These are phyloP conservation scores for Anthrax anthrax DNA, from an alignment of 2,888 invertebrate genomes.

Conservation along the genomic window DNA sequence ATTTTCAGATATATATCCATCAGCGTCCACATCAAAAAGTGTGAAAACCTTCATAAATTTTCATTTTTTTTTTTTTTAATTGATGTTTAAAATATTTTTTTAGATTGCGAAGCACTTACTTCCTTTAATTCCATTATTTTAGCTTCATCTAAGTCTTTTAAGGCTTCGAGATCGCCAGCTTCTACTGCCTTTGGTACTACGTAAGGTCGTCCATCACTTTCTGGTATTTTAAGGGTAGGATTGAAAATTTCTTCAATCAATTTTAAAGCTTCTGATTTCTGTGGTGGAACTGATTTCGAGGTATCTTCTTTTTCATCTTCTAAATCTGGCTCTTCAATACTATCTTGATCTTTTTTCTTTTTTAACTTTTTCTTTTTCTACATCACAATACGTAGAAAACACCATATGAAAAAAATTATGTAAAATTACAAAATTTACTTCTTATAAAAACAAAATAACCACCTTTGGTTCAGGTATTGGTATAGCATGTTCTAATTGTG, in stretches of 20 bases:
- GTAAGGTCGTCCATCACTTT: conserved; percentile 26
- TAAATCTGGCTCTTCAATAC: background rate
- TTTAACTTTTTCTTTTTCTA: background rate
- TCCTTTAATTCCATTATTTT: conserved; percentile 50
- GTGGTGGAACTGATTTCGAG: conserved; percentile 9
- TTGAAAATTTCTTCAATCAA: conserved; percentile 33
- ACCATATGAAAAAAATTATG: too few relatives aligned
- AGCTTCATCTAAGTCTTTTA: conserved; percentile 43
- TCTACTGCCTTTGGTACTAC: conserved; percentile 25
- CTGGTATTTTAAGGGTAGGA: conserved; percentile 28
- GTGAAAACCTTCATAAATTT: conserved; percentile 41
- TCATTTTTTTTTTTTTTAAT: background rate
- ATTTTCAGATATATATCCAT: conserved; percentile 48
- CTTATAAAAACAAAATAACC: too few relatives aligned
- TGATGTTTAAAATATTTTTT: background rate
- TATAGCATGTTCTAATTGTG: background rate
- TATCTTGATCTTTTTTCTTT: background rate
- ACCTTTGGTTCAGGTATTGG: background rate
- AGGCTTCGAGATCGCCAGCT: conserved; percentile 34
- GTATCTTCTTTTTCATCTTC: background rate
- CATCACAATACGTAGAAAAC: too few relatives aligned
- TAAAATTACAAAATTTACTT: too few relatives aligned
- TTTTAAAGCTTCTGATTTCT: conserved; percentile 28
- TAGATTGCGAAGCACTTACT: conserved; percentile 28
- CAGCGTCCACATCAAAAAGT: conserved; percentile 49